These are phyloP conservation scores for Macaria notata DNA, from an alignment of 2,888 invertebrate genomes.

Conservation along the genomic window DNA sequence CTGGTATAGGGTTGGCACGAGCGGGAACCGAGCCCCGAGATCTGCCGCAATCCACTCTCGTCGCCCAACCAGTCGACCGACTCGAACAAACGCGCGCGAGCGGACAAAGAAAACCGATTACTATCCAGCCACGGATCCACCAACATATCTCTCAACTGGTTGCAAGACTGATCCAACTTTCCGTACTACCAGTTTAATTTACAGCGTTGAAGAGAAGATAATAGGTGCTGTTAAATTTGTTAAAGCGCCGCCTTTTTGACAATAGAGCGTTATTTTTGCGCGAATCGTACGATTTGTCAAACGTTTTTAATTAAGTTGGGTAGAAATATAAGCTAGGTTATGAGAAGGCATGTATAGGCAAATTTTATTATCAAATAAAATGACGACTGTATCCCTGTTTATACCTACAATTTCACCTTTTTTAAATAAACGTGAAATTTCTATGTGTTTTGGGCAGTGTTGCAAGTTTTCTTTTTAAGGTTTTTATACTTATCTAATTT, in stretches of 20 bases:
- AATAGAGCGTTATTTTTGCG: slow-evolving; percentile 23
- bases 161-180: slow-evolving; percentile 47
- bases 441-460: background rate
- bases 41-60: slow-evolving; percentile 28
- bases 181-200: slow-evolving; percentile 71
- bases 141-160: slow-evolving; percentile 34
- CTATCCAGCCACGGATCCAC: slow-evolving; percentile 49
- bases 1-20: slow-evolving; percentile 36
- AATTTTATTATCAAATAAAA: too few relatives aligned
- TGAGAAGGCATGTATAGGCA: background rate
- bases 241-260: slow-evolving; percentile 60
- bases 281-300: slow-evolving; percentile 6
- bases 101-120: slow-evolving; percentile 78
- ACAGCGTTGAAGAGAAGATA: slow-evolving; percentile 73
- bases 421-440: background rate
- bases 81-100: slow-evolving; percentile 43
- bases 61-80: slow-evolving; percentile 47
- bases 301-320: slow-evolving; percentile 5
- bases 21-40: background rate
- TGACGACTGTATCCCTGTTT: too few relatives aligned
- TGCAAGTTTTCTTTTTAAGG: background rate
- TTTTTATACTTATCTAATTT: background rate
- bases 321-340: background rate
- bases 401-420: too few relatives aligned
- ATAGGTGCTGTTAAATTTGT: slow-evolving; percentile 72